Evolutionary conservation across 2,888 invertebrate genomes (phyloP), one percentile per base, ranked within the genome.

Genomic region (Cheiracanthium punctorium): DNA sequence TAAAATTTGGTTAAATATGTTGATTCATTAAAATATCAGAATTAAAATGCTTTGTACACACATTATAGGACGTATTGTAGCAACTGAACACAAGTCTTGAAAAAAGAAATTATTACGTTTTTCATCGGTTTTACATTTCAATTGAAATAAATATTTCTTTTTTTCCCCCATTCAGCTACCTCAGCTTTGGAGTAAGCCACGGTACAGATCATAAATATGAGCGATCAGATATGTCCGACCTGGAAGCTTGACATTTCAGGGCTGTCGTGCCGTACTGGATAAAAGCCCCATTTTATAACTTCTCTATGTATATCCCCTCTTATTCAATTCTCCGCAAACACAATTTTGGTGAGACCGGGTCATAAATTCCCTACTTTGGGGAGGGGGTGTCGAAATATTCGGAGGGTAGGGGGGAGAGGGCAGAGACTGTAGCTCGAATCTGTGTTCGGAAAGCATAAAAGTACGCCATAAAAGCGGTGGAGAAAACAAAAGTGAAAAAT

Each of bases 401-500:
- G 58, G 17, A 48, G 2, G 7, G 58, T 8, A 17, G 58, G 58
- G 24, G 24, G 24, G 58, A 58, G 7, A 2, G 12, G 8, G 12
- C 7, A 17, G 8, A 37, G 4, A 37, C 10, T 37, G 4, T 37
- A 37, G 7, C 4, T 37, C 58, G 24, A 58, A 58, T 24, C 58
- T 58, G 58, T 58, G 58, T 58, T 58, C 24, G 58, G 58, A 58
- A 24, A 24, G 58, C 48, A 30, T 41, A 72, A 72, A 72, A 72
- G 43, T 29, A n/a, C 4, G 67, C 29, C 30, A 73, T 43, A 71
- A 71, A 37, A 43, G 67, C 32, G 28, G 28, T 32, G 32, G 69
- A 65, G 58, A 81, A 69, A 41, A 28, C 48, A 43, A 74, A 73
- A 74, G 52, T 75, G 75, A 82, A 75, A 82, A 75, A 82, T 70